These are phyloP conservation scores for Scolopax rusticola DNA, from an alignment of 2,797 vertebrate species.

Conservation along the genomic window DNA sequence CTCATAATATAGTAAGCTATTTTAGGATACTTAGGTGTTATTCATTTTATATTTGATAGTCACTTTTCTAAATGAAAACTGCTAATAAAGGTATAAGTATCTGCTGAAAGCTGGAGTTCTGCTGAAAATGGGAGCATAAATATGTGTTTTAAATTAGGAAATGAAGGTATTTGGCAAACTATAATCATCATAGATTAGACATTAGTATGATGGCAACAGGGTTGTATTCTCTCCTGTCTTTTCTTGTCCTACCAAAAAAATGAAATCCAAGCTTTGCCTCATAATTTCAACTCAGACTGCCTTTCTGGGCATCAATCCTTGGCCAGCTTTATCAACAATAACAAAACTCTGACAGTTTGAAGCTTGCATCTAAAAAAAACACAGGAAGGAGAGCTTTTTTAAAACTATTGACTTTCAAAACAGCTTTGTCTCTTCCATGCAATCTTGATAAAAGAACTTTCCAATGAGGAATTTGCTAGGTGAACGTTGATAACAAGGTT, in stretches of 20 bases:
- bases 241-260: slow-evolving; percentile 33
- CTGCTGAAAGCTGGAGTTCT: slow-evolving; percentile 3
- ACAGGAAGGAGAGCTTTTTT: slow-evolving; percentile 34
- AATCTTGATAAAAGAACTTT: slow-evolving; percentile 75
- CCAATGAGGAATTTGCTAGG: slow-evolving; percentile 56
- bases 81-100: background rate
- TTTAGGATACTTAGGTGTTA: background rate
- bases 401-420: slow-evolving; percentile 80
- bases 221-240: background rate
- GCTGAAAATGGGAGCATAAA: background rate
- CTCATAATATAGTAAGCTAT: background rate
- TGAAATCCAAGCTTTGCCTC: slow-evolving; percentile 72
- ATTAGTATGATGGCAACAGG: background rate
- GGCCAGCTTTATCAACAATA: slow-evolving; percentile 75
- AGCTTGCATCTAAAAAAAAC: slow-evolving; percentile 69
- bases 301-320: slow-evolving; percentile 69
- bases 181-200: background rate
- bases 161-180: background rate
- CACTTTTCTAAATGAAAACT: background rate
- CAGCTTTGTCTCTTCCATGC: slow-evolving; percentile 59
- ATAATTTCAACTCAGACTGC: slow-evolving; percentile 72
- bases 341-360: slow-evolving; percentile 79
- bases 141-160: slow-evolving; percentile 3
- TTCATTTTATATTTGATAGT: background rate
- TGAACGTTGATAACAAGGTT: slow-evolving; percentile 51